Conservation (phyloP, 2,797 vertebrate species). For the Gouania willdenowi region DNA sequence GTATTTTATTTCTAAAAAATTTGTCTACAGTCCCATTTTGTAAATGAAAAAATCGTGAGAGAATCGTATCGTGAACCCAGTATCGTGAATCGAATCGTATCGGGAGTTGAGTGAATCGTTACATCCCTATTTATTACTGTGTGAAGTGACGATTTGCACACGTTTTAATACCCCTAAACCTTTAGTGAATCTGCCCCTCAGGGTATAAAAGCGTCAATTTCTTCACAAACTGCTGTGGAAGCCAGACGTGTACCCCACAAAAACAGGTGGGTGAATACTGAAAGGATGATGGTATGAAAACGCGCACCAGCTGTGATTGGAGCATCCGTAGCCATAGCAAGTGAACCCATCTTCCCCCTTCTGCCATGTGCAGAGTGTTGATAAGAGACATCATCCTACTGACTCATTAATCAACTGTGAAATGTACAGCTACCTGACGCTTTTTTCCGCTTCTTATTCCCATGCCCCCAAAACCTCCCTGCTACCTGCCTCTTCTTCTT, state of each 20-base stretch:
- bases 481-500: constrained; percentile 36
- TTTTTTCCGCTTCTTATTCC: constrained; percentile 72
- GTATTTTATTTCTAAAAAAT: no score
- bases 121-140: no score
- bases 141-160: no score
- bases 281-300: constrained; percentile 65
- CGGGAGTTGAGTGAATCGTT: no score
- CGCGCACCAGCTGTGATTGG: constrained; percentile 63
- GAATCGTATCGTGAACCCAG: no score
- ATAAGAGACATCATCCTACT: constrained; percentile 77
- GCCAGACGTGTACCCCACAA: constrained; percentile 33
- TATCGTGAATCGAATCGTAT: no score
- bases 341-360: constrained; percentile 67
- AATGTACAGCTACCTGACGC: constrained; percentile 73
- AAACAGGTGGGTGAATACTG: constrained; percentile 64
- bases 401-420: constrained; percentile 79
- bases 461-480: constrained; percentile 51
- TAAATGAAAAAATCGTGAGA: no score
- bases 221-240: constrained; percentile 40
- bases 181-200: no score
- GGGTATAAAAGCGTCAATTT: constrained; percentile 26
- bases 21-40: no score
- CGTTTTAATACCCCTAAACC: no score
- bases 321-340: constrained; percentile 50
- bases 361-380: constrained; percentile 70